Conservation (phyloP, 2,797 vertebrate species). For the Phataginus tricuspis region DNA sequence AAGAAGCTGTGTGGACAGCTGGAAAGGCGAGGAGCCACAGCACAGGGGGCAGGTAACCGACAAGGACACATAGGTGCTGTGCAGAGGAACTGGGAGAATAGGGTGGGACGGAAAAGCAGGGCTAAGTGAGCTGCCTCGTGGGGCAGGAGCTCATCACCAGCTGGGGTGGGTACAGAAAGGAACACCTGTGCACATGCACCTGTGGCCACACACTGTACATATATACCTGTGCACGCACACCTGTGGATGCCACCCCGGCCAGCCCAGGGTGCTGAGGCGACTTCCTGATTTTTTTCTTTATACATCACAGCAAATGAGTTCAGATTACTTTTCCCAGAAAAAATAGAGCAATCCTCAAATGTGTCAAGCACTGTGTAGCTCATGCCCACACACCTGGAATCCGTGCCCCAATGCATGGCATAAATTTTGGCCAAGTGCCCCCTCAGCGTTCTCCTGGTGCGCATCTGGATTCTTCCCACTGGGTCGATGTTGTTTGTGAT, state of each 20-base stretch:
- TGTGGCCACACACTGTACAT: too few species aligned
- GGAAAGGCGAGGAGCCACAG: neutral
- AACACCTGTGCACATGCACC: accelerated
- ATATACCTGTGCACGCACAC: too few species aligned
- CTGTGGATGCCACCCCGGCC: neutral
- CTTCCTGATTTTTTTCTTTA: too few species aligned
- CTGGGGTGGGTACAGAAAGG: accelerated
- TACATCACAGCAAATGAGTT: neutral
- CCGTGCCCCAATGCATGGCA: conserved; percentile 99
- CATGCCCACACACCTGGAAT: conserved; percentile 92
- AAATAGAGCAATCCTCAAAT: accelerated
- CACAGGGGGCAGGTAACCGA: neutral
- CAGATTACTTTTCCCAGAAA: neutral
- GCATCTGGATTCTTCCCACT: conserved; percentile 99
- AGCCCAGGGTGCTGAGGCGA: neutral
- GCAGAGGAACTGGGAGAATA: neutral
- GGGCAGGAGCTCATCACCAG: too few species aligned
- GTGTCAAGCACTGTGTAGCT: accelerated
- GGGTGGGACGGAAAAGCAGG: too few species aligned
- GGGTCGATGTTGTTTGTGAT: conserved; percentile 99
- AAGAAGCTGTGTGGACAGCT: neutral
- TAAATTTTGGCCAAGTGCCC: conserved; percentile 99
- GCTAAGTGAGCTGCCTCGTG: too few species aligned
- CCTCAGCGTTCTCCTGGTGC: conserved; percentile 97
- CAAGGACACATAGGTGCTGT: neutral